phyloP scores from a whole-genome alignment of 2,888 invertebrate species.

The Thecophora atra region DNA sequence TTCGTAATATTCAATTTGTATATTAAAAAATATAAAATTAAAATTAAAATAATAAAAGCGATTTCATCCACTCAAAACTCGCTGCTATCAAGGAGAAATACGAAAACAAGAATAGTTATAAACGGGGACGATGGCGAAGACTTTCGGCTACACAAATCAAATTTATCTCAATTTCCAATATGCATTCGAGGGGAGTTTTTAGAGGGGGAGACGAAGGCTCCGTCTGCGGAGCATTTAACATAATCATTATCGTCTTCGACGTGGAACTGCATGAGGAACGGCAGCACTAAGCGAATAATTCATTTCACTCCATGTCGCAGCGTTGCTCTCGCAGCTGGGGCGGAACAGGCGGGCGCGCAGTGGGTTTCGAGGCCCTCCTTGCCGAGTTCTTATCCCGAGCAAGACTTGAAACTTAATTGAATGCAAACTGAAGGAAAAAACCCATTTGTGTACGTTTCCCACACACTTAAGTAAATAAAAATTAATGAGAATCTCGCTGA shows the following conservation, averaged over 20 bases:
- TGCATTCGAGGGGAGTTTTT: constrained; percentile 50
- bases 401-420: too few species aligned
- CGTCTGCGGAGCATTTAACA: constrained; percentile 35
- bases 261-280: constrained; percentile 45
- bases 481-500: too few species aligned
- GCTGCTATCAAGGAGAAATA: not conserved
- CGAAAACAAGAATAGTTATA: not conserved
- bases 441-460: too few species aligned
- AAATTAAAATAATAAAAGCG: constrained; percentile 14
- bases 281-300: constrained; percentile 60
- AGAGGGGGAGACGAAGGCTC: not conserved
- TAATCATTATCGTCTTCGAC: constrained; percentile 38
- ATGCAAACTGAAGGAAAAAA: not conserved
- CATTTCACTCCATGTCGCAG: constrained; percentile 59
- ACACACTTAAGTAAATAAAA: too few species aligned
- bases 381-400: too few species aligned
- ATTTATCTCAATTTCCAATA: constrained; percentile 58
- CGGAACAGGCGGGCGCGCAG: too few species aligned
- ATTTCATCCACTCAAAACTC: not conserved
- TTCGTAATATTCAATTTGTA: not conserved
- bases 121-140: too few species aligned
- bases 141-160: constrained; percentile 55
- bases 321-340: constrained; percentile 19
- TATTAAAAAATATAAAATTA: constrained; percentile 9
- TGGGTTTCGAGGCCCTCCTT: too few species aligned